Evolutionary conservation across 2,888 invertebrate genomes (phyloP).

Genomic region (Bembecia ichneumoniformis): DNA sequence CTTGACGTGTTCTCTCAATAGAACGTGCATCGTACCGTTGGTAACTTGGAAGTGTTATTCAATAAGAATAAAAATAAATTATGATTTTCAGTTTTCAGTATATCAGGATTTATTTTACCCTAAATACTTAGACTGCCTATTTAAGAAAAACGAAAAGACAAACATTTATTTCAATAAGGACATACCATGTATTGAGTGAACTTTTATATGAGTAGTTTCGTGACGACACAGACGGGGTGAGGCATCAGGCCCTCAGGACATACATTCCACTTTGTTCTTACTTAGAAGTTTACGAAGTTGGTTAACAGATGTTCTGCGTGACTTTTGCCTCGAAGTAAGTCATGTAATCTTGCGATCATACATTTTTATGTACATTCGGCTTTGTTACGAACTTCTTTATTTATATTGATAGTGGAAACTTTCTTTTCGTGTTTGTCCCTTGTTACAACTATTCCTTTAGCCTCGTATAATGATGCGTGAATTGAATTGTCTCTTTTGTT

Average conservation of each 20-base stretch:
- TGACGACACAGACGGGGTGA: conserved; percentile 16
- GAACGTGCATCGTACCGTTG: too few species aligned
- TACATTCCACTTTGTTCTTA: conserved; percentile 54
- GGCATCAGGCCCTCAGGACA: conserved; percentile 42
- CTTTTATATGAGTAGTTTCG: conserved; percentile 48
- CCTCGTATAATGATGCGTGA: too few species aligned
- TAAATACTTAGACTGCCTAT: too few species aligned
- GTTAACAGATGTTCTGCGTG: conserved; percentile 58
- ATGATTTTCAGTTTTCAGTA: too few species aligned
- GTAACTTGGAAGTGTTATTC: too few species aligned
- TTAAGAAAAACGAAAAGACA: not conserved
- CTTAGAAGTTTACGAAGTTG: conserved; percentile 53
- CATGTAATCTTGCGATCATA: conserved; percentile 28
- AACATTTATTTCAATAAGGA: not conserved
- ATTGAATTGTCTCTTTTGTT: conserved; percentile 15
- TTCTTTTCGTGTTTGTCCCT: not conserved
- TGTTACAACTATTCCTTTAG: not conserved
- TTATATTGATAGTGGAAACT: not conserved
- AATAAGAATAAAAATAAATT: too few species aligned
- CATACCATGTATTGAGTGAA: conserved; percentile 32
- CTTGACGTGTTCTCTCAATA: too few species aligned
- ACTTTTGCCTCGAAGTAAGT: conserved; percentile 35
- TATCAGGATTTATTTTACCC: too few species aligned
- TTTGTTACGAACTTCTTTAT: not conserved
- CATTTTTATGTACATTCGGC: not conserved